phyloP scores from a whole-genome alignment of 2,888 invertebrate genomes.

The Habrosyne pyritoides region DNA sequence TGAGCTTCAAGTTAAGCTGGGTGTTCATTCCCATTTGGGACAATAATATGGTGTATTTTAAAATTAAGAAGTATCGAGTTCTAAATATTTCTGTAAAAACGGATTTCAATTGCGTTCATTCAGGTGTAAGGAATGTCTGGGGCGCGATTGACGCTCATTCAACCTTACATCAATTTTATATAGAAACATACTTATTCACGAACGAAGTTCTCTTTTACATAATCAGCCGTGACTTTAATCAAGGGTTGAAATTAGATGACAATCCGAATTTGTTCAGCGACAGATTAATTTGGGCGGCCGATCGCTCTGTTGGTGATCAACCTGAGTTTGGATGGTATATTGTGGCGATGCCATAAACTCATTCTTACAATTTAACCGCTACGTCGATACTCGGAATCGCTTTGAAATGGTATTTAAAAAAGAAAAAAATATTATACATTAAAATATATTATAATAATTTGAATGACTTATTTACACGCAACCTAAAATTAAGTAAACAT shows the following conservation, averaged over 20 bases:
- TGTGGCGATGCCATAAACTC: too few species aligned
- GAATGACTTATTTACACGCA: too few species aligned
- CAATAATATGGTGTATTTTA: slow-evolving; percentile 34
- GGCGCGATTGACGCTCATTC: slow-evolving; percentile 26
- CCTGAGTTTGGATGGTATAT: too few species aligned
- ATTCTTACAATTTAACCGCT: too few species aligned
- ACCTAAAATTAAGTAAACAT: too few species aligned
- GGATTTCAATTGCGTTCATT: slow-evolving; percentile 22
- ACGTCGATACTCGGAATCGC: too few species aligned
- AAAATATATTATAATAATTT: too few species aligned
- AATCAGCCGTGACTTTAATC: slow-evolving; percentile 34
- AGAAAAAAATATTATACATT: too few species aligned
- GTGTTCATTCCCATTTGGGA: slow-evolving; percentile 35
- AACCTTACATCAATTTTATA: slow-evolving; percentile 28
- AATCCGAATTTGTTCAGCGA: slow-evolving; percentile 23
- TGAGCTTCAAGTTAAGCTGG: slow-evolving; percentile 37
- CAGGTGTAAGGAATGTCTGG: slow-evolving; percentile 36
- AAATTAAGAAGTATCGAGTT: slow-evolving; percentile 35
- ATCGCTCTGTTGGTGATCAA: too few species aligned
- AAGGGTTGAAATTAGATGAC: slow-evolving; percentile 36
- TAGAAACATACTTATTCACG: slow-evolving; percentile 34
- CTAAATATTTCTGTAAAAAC: slow-evolving; percentile 40
- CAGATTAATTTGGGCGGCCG: slow-evolving; percentile 31
- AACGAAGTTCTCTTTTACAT: slow-evolving; percentile 38
- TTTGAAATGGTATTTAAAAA: too few species aligned